Conservation (phyloP, 2,888 invertebrate species). For the Therioaphis trifolii region DNA sequence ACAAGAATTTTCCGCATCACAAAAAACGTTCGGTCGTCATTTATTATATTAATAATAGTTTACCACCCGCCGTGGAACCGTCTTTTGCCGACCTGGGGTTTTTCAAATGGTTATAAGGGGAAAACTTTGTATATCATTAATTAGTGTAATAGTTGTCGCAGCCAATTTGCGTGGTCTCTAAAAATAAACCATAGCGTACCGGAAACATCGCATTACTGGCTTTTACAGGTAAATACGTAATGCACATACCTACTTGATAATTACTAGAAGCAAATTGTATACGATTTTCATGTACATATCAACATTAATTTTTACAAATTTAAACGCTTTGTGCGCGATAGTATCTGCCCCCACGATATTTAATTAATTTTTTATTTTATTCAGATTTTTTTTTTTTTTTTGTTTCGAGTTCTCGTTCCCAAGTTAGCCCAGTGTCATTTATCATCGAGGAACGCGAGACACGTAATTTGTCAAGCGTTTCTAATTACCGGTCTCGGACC, state of each 20-base stretch:
- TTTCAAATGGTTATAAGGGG: conserved; percentile 29
- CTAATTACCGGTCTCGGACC: conserved; percentile 61
- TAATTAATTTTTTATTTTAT: conserved; percentile 1
- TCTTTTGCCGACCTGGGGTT: conserved; percentile 38
- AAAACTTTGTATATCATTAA: conserved; percentile 48
- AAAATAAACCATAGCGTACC: conserved; percentile 42
- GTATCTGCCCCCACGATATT: not conserved
- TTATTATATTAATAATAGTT: conserved; percentile 55
- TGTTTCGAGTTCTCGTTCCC: conserved; percentile 18
- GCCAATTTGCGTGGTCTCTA: conserved; percentile 48
- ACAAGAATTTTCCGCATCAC: conserved; percentile 59
- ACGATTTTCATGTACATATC: not conserved
- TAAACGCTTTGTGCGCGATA: not conserved
- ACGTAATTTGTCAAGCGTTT: conserved; percentile 62
- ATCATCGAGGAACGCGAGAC: conserved; percentile 61
- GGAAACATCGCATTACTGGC: conserved; percentile 35
- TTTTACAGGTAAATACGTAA: conserved; percentile 2
- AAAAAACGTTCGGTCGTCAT: conserved; percentile 49
- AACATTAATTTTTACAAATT: not conserved
- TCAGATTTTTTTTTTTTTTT: conserved; percentile 14
- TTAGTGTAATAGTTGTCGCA: conserved; percentile 39
- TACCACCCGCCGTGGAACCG: conserved; percentile 31
- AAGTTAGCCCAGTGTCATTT: conserved; percentile 43
- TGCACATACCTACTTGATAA: not conserved
- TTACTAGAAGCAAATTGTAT: not conserved